Evolutionary conservation across 2,888 invertebrate species (phyloP).

Genomic region (Meta bourneti): DNA sequence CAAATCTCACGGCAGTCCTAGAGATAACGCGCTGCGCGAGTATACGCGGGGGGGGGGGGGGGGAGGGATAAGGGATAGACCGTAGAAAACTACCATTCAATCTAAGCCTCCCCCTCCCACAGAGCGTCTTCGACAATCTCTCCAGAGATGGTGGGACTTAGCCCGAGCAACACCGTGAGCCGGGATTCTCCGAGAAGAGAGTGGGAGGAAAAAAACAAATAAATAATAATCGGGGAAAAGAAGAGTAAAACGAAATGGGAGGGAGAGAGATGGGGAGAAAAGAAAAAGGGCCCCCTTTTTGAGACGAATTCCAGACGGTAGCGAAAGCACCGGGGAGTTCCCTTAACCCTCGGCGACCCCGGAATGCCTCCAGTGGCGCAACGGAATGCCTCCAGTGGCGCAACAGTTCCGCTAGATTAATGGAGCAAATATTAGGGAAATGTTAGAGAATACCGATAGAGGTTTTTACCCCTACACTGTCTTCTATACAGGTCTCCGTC

Average conservation of each 20-base stretch:
- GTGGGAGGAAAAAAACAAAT: conserved; percentile 16
- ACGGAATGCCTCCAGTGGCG: conserved; percentile 47
- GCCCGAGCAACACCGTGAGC: neutral
- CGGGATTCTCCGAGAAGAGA: conserved; percentile 14
- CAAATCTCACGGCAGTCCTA: conserved; percentile 36
- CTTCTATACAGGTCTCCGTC: neutral
- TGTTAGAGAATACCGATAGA: conserved; percentile 33
- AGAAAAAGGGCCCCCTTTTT: neutral
- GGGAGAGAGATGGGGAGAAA: neutral
- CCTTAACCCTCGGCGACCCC: conserved; percentile 54
- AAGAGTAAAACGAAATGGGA: neutral
- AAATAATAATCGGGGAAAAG: conserved; percentile 14
- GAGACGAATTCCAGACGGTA: conserved; percentile 68
- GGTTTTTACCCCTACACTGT: neutral
- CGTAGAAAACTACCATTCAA: conserved; percentile 50
- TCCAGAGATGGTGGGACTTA: conserved; percentile 15
- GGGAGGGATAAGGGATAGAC: conserved; percentile 2
- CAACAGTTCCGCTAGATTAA: conserved; percentile 68
- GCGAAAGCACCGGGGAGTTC: conserved; percentile 59
- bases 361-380: conserved; percentile 47
- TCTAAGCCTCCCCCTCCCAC: neutral
- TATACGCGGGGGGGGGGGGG: neutral
- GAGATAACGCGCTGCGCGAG: conserved; percentile 30
- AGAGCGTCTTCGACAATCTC: conserved; percentile 41
- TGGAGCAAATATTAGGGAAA: conserved; percentile 60